Evolutionary conservation across 2,113 vertebrate genomes (phyloP).

Genomic region (Ceyx cyanopectus): DNA sequence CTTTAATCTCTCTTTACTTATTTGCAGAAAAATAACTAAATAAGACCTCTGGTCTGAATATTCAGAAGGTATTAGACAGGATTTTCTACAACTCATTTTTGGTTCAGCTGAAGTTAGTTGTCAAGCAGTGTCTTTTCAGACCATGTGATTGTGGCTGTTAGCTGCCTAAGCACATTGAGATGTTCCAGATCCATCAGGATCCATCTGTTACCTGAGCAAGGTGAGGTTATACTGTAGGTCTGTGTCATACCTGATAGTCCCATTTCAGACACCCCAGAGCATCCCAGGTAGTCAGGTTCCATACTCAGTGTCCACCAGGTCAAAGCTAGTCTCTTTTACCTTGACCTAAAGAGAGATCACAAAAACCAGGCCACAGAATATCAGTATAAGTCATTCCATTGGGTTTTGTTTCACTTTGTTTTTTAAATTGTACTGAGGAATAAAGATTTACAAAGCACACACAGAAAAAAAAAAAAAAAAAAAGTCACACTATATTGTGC

Average conservation of each 20-base stretch:
- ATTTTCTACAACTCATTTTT: neutral
- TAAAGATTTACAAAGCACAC: neutral
- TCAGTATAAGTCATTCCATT: neutral
- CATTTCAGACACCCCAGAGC: neutral
- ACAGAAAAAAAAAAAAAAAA: neutral
- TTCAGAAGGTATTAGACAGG: neutral
- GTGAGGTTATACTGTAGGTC: neutral
- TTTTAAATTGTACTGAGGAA: neutral
- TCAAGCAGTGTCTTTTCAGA: neutral
- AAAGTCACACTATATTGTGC: neutral
- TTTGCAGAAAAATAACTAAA: neutral
- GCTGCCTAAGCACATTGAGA: neutral
- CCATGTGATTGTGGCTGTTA: neutral
- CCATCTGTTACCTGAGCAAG: neutral
- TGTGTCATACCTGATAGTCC: neutral
- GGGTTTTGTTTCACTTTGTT: too few species aligned
- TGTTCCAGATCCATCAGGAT: neutral
- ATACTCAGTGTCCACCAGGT: neutral
- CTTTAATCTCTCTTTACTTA: neutral
- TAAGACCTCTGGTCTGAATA: neutral
- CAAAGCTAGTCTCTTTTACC: neutral
- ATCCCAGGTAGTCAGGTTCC: neutral
- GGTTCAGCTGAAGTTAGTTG: neutral
- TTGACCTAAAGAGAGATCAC: neutral
- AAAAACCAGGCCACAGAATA: neutral